These are phyloP conservation scores for Probosciger aterrimus DNA, from an alignment of 2,113 vertebrate genomes.

Conservation along the genomic window DNA sequence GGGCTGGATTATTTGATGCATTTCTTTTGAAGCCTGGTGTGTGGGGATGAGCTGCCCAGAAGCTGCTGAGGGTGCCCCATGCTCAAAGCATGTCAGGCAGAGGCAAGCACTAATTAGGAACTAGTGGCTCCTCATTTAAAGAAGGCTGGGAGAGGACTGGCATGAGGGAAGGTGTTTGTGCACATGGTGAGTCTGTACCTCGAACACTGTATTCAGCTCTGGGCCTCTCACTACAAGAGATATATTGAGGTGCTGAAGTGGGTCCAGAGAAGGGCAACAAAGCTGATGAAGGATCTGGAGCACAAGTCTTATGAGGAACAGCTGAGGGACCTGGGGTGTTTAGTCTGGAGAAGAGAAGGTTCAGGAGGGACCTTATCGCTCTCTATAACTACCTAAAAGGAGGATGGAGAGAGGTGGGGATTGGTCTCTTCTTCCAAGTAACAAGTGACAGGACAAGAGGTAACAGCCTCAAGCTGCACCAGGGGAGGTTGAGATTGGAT, in stretches of 20 bases:
- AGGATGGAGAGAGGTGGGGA: background rate
- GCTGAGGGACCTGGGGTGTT: background rate
- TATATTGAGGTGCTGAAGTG: background rate
- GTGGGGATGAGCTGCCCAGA: background rate
- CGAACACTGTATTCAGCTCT: background rate
- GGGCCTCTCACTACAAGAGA: background rate
- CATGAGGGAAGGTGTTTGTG: accelerated
- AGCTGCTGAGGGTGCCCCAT: background rate
- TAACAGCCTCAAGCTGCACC: background rate
- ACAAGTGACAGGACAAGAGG: background rate
- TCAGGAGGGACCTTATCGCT: background rate
- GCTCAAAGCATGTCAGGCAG: background rate
- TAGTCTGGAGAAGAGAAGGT: background rate
- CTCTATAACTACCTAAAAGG: background rate
- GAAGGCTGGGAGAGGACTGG: background rate
- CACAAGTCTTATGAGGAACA: background rate
- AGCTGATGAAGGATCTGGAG: background rate
- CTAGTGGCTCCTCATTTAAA: background rate
- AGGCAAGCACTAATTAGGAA: background rate
- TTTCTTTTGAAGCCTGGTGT: background rate
- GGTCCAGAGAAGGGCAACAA: background rate
- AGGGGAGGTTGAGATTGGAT: background rate
- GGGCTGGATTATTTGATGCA: background rate
- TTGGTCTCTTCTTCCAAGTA: background rate
- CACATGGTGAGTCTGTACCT: background rate